Evolutionary conservation across 2,888 invertebrate species (phyloP).

Genomic region (Ennomos quercinarius): DNA sequence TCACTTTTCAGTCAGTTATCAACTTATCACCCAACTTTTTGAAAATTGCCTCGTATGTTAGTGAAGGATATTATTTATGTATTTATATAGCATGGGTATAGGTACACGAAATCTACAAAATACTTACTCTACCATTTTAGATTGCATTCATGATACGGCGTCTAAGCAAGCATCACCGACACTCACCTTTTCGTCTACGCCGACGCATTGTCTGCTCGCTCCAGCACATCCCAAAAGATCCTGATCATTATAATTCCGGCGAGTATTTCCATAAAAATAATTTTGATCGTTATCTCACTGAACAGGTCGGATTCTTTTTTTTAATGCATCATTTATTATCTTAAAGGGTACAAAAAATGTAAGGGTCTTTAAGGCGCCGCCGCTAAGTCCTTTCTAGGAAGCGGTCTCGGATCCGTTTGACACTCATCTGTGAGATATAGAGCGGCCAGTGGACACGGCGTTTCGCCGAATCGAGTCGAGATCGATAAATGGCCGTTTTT

Average conservation of each 20-base stretch:
- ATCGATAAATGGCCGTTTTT: slow-evolving; percentile 48
- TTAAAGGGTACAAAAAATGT: slow-evolving; percentile 79
- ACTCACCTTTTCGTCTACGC: slow-evolving; percentile 63
- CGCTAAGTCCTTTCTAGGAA: slow-evolving; percentile 82
- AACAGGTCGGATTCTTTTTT: slow-evolving; percentile 84
- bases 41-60: too few species aligned
- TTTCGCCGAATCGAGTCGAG: slow-evolving; percentile 68
- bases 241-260: slow-evolving; percentile 82
- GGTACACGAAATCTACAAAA: neutral
- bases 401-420: slow-evolving; percentile 78
- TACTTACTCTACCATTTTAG: slow-evolving; percentile 39
- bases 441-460: slow-evolving; percentile 68
- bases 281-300: slow-evolving; percentile 81
- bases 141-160: slow-evolving; percentile 57
- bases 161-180: slow-evolving; percentile 50
- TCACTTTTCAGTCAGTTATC: too few species aligned
- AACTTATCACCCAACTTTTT: too few species aligned
- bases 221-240: slow-evolving; percentile 81
- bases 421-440: slow-evolving; percentile 81
- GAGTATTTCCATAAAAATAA: slow-evolving; percentile 84
- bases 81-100: too few species aligned
- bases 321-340: slow-evolving; percentile 83
- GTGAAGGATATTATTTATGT: too few species aligned
- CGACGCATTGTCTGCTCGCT: slow-evolving; percentile 83
- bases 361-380: slow-evolving; percentile 81